Evolutionary conservation across 2,797 vertebrate genomes (phyloP).

Genomic region (Champsocephalus esox): DNA sequence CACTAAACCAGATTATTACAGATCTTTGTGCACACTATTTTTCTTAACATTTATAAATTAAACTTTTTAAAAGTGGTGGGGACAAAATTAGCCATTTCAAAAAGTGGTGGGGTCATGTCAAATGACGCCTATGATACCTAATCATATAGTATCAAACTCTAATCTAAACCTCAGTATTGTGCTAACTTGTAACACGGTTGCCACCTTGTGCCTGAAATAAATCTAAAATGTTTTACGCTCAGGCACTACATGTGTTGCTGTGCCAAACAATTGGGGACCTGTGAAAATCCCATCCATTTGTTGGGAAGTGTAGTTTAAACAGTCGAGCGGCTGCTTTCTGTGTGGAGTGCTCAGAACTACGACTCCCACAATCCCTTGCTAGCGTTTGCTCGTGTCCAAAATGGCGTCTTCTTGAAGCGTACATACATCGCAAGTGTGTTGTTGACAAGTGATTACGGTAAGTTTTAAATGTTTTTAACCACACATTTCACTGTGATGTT

Average conservation of each 20-base stretch:
- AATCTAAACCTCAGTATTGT: not conserved
- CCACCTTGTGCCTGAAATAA: slow-evolving; percentile 62
- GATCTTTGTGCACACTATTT: too few relatives aligned
- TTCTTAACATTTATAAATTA: too few relatives aligned
- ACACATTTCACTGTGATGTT: fast-evolving
- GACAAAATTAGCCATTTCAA: too few relatives aligned
- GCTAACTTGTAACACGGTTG: slow-evolving; percentile 21
- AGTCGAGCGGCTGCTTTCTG: fast-evolving
- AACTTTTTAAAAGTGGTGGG: too few relatives aligned
- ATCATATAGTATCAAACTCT: too few relatives aligned
- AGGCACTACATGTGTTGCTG: slow-evolving; percentile 62
- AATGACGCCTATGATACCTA: too few relatives aligned
- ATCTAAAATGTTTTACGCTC: slow-evolving; percentile 27
- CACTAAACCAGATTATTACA: too few relatives aligned
- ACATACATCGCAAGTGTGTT: slow-evolving; percentile 63
- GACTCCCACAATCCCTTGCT: slow-evolving; percentile 62
- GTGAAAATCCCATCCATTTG: fast-evolving
- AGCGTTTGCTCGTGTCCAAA: slow-evolving; percentile 22
- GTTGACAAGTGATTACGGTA: slow-evolving; percentile 68
- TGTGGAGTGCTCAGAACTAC: slow-evolving; percentile 50
- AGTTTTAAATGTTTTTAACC: not conserved
- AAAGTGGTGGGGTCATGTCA: too few relatives aligned
- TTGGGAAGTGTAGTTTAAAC: slow-evolving; percentile 65
- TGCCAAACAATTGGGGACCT: slow-evolving; percentile 59
- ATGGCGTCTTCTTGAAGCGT: slow-evolving; percentile 82